Evolutionary conservation across 1,140 invertebrate genomes (phyloP).

Genomic region (Belonocnema kinseyi): DNA sequence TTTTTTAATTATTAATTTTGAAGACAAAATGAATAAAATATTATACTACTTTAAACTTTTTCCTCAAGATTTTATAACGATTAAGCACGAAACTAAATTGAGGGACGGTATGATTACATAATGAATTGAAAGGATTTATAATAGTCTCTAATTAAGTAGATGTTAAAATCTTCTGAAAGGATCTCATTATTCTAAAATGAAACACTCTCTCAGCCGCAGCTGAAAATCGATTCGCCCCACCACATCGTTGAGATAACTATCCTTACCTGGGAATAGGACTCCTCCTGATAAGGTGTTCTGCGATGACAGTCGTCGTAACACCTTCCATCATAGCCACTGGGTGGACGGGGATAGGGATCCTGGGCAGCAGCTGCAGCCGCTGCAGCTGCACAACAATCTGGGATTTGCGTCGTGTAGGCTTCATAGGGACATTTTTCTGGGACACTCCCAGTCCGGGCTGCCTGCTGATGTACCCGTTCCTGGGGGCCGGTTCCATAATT

Average conservation of each 20-base stretch:
- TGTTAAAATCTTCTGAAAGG: not conserved
- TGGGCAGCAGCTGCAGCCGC: slow-evolving; percentile 62
- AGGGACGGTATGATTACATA: not conserved
- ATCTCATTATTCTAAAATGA: not conserved
- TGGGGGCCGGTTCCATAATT: slow-evolving; percentile 68
- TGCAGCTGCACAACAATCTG: slow-evolving; percentile 71
- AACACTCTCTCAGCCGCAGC: no score
- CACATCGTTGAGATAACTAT: not conserved
- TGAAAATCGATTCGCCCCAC: not conserved
- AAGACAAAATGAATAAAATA: no score
- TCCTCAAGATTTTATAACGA: not conserved
- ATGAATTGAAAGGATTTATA: not conserved
- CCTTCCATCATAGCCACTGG: slow-evolving; percentile 69
- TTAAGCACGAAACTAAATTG: not conserved
- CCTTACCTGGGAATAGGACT: slow-evolving; percentile 69
- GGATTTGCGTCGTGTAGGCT: slow-evolving; percentile 68
- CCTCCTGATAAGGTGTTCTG: slow-evolving; percentile 69
- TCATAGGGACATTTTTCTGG: slow-evolving; percentile 72
- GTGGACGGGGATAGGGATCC: slow-evolving; percentile 69
- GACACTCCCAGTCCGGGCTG: slow-evolving; percentile 45
- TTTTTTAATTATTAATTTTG: no score
- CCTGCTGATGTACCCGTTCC: slow-evolving; percentile 70
- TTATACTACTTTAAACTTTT: no score
- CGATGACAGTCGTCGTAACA: slow-evolving; percentile 73
- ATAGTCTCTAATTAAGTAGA: not conserved